Evolutionary conservation across 2,113 vertebrate genomes (phyloP), one percentile per base, ranked within the genome.

Genomic region (Setophaga coronata): DNA sequence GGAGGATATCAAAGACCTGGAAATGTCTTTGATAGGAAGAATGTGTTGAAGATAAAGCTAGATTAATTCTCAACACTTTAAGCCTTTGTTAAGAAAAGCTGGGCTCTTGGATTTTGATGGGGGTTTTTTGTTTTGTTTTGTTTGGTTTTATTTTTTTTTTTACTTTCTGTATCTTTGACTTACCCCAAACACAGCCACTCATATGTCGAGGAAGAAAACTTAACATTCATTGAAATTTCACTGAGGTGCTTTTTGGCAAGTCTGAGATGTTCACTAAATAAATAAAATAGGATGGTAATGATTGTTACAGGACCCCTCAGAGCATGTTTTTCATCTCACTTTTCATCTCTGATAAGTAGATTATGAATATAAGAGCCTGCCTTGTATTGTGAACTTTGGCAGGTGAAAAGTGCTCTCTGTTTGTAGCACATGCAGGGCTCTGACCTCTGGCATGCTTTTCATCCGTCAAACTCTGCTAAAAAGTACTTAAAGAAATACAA

Each of bases 61-160:
- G n/a, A 26, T 70, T 53, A 80, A 79, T 73, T 84, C 60, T 67
- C 45, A 80, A 14, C 8, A 51, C 19, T 23, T 48, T n/a, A 33
- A 61, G 23, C 28, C 21, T 56, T 60, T 28, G 4, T 64, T 80
- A 70, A 57, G 54, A 57, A 81, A 65, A 47, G 15, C 9, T 70
- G 28, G 23, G 23, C 25, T 60, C 18, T 74, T 45, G 19, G 82
- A 24, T 54, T 65, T 72, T 56, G 36, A 14, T 11, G 2, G 1
- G 5, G 0, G 1, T 36, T 36, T 36, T 10, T n/a, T 26, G 6
- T 3, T 67, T 67, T 6, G 14, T 11, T 10, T 29, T 10, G 8
- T 18, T 28, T 56, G 4, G 7, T 40, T 48, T 7, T 7, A 2
- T 31, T 20, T 56, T 36, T 23, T 47, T 28, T 36, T 57, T 51